A percentile compares a stretch with the other conserved stretches of the same genome.
Conservation (phyloP, 2,888 invertebrate genomes). For the Scaeva pyrastri region DNA sequence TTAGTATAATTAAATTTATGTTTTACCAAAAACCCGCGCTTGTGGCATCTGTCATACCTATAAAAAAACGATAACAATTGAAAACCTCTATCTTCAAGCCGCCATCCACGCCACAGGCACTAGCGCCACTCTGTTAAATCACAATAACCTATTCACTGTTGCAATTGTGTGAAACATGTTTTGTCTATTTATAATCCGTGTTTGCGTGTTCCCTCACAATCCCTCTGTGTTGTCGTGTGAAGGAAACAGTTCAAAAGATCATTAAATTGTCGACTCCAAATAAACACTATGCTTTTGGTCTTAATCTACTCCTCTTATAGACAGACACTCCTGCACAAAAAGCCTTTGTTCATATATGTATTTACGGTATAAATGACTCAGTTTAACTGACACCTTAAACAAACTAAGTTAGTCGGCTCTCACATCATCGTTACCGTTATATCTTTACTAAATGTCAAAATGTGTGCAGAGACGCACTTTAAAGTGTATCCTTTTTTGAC, state of each 20-base stretch:
- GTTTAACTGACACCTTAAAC: neutral
- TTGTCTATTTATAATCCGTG: conserved; percentile 10
- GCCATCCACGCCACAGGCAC: neutral
- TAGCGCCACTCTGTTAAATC: too few relatives aligned
- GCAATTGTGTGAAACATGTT: neutral
- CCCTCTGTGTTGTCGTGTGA: neutral
- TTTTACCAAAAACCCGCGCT: neutral
- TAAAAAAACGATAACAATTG: neutral
- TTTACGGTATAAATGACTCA: neutral
- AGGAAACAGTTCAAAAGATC: conserved; percentile 1
- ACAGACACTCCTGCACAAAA: neutral
- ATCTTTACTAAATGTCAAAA: neutral
- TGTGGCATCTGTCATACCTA: neutral
- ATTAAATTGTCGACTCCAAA: conserved; percentile 5
- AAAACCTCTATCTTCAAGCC: too few relatives aligned
- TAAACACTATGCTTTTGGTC: conserved; percentile 6
- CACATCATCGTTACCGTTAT: neutral
- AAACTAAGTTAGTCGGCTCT: neutral
- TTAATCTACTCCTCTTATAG: neutral
- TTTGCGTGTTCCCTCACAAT: neutral
- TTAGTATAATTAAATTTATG: conserved; percentile 16
- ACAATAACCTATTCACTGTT: neutral
- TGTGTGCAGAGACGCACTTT: conserved; percentile 17
- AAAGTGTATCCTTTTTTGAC: conserved; percentile 7
- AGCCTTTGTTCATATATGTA: neutral